phyloP scores from a whole-genome alignment of 2,113 vertebrate genomes.

The Vidua chalybeata region DNA sequence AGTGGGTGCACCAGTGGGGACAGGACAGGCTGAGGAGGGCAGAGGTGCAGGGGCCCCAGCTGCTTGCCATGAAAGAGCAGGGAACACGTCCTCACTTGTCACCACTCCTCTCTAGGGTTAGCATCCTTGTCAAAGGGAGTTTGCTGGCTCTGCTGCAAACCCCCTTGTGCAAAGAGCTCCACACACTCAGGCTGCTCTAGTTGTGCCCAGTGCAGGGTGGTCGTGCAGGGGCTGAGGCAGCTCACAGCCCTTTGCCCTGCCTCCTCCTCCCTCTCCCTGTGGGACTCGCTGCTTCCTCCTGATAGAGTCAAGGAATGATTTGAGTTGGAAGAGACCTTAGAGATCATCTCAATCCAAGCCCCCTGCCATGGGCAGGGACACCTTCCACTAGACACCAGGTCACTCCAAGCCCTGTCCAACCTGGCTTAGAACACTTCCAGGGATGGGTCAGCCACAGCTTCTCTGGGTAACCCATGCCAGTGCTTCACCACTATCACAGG shows the following conservation, averaged over 20 bases:
- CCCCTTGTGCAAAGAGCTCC: neutral
- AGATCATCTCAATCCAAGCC: neutral
- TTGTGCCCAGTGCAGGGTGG: neutral
- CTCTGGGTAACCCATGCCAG: neutral
- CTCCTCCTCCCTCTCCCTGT: neutral
- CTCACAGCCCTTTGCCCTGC: neutral
- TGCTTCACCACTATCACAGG: neutral
- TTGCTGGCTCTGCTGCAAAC: neutral
- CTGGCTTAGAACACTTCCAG: neutral
- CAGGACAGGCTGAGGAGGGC: fast-evolving
- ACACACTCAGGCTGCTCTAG: neutral
- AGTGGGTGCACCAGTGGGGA: fast-evolving
- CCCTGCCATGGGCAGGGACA: neutral
- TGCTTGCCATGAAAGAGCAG: neutral
- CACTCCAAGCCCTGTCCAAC: neutral
- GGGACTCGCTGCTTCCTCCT: neutral
- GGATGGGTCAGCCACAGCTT: neutral
- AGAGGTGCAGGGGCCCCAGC: neutral
- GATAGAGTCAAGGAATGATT: neutral
- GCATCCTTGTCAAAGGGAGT: neutral
- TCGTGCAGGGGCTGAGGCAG: neutral
- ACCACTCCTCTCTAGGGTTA: neutral
- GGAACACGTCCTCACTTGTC: fast-evolving
- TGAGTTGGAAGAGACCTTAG: neutral
- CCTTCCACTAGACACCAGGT: neutral